A percentile compares a stretch with the other conserved stretches of the same genome.
Evolutionary conservation across 2,113 vertebrate species (phyloP).

Genomic region (Pyxicephalus adspersus): DNA sequence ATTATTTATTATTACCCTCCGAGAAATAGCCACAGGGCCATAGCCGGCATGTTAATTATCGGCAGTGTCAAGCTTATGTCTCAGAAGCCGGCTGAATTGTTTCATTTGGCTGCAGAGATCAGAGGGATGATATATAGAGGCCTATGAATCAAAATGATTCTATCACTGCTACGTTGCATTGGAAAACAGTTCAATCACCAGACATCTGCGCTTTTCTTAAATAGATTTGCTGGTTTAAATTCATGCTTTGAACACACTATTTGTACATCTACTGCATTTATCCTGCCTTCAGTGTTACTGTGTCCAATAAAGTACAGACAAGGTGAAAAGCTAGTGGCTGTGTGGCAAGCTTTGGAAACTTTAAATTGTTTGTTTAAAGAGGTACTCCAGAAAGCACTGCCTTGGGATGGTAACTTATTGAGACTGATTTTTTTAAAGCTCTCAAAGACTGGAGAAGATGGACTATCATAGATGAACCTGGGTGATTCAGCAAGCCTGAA

Average conservation of each 20-base stretch:
- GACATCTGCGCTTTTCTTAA: background rate
- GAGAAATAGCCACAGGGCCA: background rate
- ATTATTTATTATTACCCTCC: conserved; percentile 22
- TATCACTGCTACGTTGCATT: background rate
- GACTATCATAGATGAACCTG: too few species aligned
- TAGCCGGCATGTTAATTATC: conserved; percentile 1
- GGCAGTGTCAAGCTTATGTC: background rate
- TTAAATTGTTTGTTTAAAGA: too few species aligned
- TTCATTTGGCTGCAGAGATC: conserved; percentile 14
- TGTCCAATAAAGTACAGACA: background rate
- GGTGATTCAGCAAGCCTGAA: too few species aligned
- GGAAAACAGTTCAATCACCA: background rate
- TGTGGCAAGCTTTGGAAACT: too few species aligned
- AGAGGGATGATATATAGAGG: conserved; percentile 5
- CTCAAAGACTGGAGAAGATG: too few species aligned
- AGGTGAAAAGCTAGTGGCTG: background rate
- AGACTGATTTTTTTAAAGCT: too few species aligned
- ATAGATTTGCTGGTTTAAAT: background rate
- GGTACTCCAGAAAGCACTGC: too few species aligned
- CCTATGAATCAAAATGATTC: background rate
- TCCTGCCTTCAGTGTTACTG: background rate
- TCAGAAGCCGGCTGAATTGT: background rate
- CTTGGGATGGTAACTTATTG: too few species aligned
- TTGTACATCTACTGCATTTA: background rate
- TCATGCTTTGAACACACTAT: background rate